A percentile compares a stretch with the other conserved stretches of the same genome.
phyloP scores from a whole-genome alignment of 1,140 invertebrate genomes.

The Charaxes varanes region DNA sequence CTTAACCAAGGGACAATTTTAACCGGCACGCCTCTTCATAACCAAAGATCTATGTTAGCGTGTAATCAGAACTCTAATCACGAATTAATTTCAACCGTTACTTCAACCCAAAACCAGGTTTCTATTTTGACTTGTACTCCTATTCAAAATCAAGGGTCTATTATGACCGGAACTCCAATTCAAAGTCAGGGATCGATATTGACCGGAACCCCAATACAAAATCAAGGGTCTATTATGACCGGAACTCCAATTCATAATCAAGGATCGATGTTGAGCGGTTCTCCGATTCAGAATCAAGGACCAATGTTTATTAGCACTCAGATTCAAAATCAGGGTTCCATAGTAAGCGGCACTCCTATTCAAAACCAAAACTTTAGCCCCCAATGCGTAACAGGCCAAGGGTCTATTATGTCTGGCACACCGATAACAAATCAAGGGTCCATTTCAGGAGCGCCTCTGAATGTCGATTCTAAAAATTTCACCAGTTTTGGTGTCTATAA shows the following conservation, averaged over 20 bases:
- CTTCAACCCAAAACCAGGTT: slow-evolving; percentile 12
- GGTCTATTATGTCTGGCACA: slow-evolving; percentile 17
- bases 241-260: slow-evolving; percentile 26
- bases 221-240: slow-evolving; percentile 23
- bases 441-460: slow-evolving; percentile 23
- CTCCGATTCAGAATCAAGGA: slow-evolving; percentile 14
- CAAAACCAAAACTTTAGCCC: slow-evolving; percentile 9
- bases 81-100: slow-evolving; percentile 19
- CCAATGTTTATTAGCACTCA: slow-evolving; percentile 27
- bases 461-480: slow-evolving; percentile 12
- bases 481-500: slow-evolving; percentile 18
- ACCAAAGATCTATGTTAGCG: slow-evolving; percentile 20
- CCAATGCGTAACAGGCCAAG: no score
- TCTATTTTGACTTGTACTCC: slow-evolving; percentile 14
- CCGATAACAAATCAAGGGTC: slow-evolving; percentile 2
- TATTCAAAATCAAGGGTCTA: slow-evolving; percentile 19
- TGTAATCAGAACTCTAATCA: no score
- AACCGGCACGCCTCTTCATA: slow-evolving; percentile 12
- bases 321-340: slow-evolving; percentile 20
- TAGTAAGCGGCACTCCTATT: slow-evolving; percentile 18
- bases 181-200: slow-evolving; percentile 27
- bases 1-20: slow-evolving; percentile 19
- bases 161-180: slow-evolving; percentile 23
- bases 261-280: slow-evolving; percentile 25
- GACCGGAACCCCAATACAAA: slow-evolving; percentile 14